Conservation (phyloP, 2,797 vertebrate genomes). For the Xyrichtys novacula region DNA sequence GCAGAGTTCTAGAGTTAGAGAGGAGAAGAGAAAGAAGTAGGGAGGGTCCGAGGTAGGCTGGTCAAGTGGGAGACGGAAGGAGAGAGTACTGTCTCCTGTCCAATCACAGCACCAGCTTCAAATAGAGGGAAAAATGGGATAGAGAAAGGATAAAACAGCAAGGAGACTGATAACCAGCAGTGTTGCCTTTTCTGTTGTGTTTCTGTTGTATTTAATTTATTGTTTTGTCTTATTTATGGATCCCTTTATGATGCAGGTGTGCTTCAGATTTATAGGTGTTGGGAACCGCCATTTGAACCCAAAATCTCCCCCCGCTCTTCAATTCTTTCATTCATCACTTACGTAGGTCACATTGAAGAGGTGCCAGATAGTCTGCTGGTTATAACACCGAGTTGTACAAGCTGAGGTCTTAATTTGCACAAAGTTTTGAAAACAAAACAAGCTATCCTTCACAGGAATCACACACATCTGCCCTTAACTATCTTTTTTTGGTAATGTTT, state of each 20-base stretch:
- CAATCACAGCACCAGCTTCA: constrained; percentile 79
- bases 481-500: constrained; percentile 23
- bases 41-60: constrained; percentile 71
- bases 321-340: constrained; percentile 30
- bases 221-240: constrained; percentile 75
- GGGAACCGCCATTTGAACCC: constrained; percentile 54
- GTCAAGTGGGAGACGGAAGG: constrained; percentile 67
- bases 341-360: constrained; percentile 31
- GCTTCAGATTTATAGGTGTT: constrained; percentile 62
- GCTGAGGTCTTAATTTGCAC: constrained; percentile 35
- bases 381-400: constrained; percentile 34
- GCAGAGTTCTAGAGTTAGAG: constrained; percentile 89
- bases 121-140: constrained; percentile 40
- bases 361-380: constrained; percentile 26
- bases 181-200: constrained; percentile 83
- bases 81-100: constrained; percentile 77
- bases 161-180: constrained; percentile 80
- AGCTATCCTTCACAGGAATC: constrained; percentile 1
- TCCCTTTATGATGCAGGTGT: constrained; percentile 75
- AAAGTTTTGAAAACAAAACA: constrained; percentile 34
- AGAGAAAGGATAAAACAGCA: constrained; percentile 58
- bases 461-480: constrained; percentile 17
- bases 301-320: constrained; percentile 48
- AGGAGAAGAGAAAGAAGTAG: constrained; percentile 55
- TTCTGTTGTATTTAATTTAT: constrained; percentile 75